Percentiles rank a stretch among this genome's conserved stretches.
Conservation (phyloP, 2,888 invertebrate genomes). For the Tenthredo distinguenda region DNA sequence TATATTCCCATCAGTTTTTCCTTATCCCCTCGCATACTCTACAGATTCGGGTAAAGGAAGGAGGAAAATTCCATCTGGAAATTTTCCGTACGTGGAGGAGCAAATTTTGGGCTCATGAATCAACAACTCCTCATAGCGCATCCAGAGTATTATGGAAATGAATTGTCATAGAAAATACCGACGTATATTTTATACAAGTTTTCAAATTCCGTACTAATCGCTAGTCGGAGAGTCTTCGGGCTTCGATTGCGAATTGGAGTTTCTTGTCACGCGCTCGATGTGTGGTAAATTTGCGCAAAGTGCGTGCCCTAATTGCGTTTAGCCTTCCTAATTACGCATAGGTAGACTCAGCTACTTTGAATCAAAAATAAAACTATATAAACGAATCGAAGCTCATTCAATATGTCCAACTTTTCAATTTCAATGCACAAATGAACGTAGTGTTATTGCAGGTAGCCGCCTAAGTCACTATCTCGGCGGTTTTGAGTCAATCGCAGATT, state of each 20-base stretch:
- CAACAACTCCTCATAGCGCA: neutral
- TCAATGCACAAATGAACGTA: neutral
- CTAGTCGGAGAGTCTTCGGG: neutral
- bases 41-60: neutral
- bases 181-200: neutral
- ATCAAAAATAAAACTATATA: neutral
- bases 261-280: conserved; percentile 44
- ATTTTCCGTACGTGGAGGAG: neutral
- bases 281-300: conserved; percentile 38
- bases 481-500: neutral
- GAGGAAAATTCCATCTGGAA: conserved; percentile 20
- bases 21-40: neutral
- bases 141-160: neutral
- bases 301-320: conserved; percentile 34
- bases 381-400: neutral
- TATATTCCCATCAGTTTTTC: neutral
- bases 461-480: neutral
- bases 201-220: conserved; percentile 3
- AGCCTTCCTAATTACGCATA: conserved; percentile 36
- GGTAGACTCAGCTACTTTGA: neutral
- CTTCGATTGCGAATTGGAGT: conserved; percentile 26
- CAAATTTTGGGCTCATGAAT: neutral
- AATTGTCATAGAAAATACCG: neutral
- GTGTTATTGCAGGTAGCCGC: neutral
- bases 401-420: neutral